Evolutionary conservation across 2,888 invertebrate genomes (phyloP).

Genomic region (Megaustenia siamemsis): DNA sequence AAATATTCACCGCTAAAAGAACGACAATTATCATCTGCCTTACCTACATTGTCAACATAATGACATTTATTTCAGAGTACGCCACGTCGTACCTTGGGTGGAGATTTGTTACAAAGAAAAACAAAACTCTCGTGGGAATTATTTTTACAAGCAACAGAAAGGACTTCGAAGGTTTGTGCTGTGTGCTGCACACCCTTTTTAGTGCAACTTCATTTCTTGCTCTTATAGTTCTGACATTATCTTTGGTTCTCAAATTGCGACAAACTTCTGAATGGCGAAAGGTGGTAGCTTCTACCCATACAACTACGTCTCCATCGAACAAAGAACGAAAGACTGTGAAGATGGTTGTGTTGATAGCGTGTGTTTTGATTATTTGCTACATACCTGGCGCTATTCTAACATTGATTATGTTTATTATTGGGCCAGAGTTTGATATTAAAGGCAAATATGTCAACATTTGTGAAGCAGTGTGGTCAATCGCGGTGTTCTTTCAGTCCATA

Average conservation of each 20-base stretch:
- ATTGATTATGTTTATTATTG: neutral
- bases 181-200: neutral
- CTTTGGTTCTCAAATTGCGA: neutral
- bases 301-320: neutral
- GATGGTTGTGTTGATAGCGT: conserved; percentile 22
- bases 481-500: neutral
- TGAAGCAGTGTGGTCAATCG: neutral
- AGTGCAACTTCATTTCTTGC: conserved; percentile 4
- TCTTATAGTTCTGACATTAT: neutral
- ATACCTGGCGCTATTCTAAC: neutral
- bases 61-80: conserved; percentile 15
- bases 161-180: neutral
- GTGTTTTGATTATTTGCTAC: conserved; percentile 15
- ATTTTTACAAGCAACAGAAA: neutral
- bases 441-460: conserved; percentile 7
- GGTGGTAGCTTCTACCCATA: neutral
- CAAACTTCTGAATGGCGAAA: neutral
- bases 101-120: neutral
- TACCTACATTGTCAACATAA: neutral
- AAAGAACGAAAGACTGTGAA: neutral
- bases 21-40: neutral
- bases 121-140: neutral
- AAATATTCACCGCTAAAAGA: conserved; percentile 6
- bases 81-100: neutral
- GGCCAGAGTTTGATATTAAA: conserved; percentile 1